These are phyloP conservation scores for Stictocephala bisonia DNA, from an alignment of 2,888 invertebrate species.

Conservation along the genomic window DNA sequence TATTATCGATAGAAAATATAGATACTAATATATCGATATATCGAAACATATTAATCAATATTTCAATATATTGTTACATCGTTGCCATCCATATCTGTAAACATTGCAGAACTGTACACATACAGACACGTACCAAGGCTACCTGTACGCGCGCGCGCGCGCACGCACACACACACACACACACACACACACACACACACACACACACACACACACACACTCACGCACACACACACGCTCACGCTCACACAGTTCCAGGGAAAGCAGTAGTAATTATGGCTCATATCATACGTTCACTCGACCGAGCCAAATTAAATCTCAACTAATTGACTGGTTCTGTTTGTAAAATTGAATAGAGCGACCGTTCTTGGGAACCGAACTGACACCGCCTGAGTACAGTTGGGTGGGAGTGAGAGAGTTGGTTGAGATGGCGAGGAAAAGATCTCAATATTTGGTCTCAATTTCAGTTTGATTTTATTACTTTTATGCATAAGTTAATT, in stretches of 20 bases:
- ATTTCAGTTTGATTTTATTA: too few species aligned
- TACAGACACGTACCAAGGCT: background rate
- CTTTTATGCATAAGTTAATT: too few species aligned
- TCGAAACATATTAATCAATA: too few species aligned
- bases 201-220: slow-evolving; percentile 5
- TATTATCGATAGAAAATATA: too few species aligned
- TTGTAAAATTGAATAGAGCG: slow-evolving; percentile 40
- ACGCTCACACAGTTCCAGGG: background rate
- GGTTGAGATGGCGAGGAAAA: too few species aligned
- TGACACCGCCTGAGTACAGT: background rate
- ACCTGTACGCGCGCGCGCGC: slow-evolving; percentile 5
- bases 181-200: slow-evolving; percentile 8
- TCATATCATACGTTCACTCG: slow-evolving; percentile 41
- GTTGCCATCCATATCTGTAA: too few species aligned
- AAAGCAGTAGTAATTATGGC: slow-evolving; percentile 35
- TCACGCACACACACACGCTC: slow-evolving; percentile 26
- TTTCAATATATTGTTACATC: too few species aligned
- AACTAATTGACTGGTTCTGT: slow-evolving; percentile 41
- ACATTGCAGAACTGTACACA: background rate
- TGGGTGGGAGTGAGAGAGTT: background rate
- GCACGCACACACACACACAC: slow-evolving; percentile 6
- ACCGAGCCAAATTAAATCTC: slow-evolving; percentile 39
- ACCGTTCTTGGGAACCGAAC: slow-evolving; percentile 37
- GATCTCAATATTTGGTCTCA: too few species aligned
- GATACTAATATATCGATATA: too few species aligned